Evolutionary conservation across 2,113 vertebrate genomes (phyloP), one percentile per base, ranked within the genome.

Genomic region (Malurus cyaneus): DNA sequence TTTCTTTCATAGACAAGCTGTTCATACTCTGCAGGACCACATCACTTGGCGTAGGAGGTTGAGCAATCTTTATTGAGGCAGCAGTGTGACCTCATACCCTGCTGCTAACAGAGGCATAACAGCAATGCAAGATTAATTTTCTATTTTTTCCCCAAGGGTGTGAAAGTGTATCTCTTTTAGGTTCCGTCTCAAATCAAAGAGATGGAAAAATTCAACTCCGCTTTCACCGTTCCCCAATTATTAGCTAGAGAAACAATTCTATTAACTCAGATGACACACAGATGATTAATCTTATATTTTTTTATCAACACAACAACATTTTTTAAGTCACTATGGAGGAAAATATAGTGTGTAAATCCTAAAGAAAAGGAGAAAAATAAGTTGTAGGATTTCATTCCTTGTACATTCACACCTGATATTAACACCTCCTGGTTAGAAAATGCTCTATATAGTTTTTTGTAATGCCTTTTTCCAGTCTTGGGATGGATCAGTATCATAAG

Each of bases 61-160:
- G 91, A 92, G 74, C 94, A 87, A 9, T 92, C 54, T 76, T 95
- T 95, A 79, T 61, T 76, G 73, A 96, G 73, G 42, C n/a, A 91
- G 46, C 78, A 82, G 50, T 72, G 49, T 72, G 89, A 95, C 89
- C 89, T 96, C 81, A 59, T 85, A 87, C 44, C 73, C 84, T 0
- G 6, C 91, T 92, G 93, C 36, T 92, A 94, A 61, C 14, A 2
- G 77, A 94, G 62, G 39, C 91, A 87, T 88, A 95, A 89, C 57
- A 92, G 84, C 70, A 92, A 79, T 53, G 77, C 53, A 92, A 97
- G 93, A 92, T 87, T 91, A 91, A 96, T 93, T 94, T 88, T 91
- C 83, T 64, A 3, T 78, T 91, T 92, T 92, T 96, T 95, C 28
- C 66, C 57, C 31, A 77, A 65, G 77, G 79, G 65, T 61, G 60